Evolutionary conservation across 2,797 vertebrate species (phyloP).

Genomic region (Eptatretus atami): DNA sequence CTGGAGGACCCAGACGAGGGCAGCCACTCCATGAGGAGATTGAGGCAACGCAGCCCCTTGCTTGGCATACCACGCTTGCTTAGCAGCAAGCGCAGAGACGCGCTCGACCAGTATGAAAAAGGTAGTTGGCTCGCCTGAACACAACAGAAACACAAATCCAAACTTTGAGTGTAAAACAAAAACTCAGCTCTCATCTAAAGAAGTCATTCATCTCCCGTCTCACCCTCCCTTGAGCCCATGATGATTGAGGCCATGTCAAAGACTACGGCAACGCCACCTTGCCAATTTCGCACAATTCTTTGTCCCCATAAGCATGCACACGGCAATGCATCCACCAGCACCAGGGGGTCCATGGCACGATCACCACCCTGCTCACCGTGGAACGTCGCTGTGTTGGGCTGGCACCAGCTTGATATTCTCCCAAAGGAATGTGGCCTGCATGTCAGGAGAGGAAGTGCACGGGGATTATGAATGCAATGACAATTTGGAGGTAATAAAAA

Average conservation of each 20-base stretch:
- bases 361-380: constrained; percentile 94
- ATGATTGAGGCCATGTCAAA: constrained; percentile 96
- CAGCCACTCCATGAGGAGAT: too few relatives aligned
- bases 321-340: constrained; percentile 90
- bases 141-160: too few relatives aligned
- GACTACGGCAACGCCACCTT: constrained; percentile 86
- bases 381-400: constrained; percentile 93
- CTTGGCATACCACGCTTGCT: too few relatives aligned
- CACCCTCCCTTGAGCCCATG: constrained; percentile 18
- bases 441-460: too few relatives aligned
- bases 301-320: constrained; percentile 98
- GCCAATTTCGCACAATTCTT: constrained; percentile 90
- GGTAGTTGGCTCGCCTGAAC: constrained; percentile 70
- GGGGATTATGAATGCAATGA: neutral
- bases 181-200: too few relatives aligned
- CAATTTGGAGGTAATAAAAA: too few relatives aligned
- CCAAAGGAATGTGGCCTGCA: constrained; percentile 65
- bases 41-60: too few relatives aligned
- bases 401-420: constrained; percentile 67
- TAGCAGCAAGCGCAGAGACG: too few relatives aligned
- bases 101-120: constrained; percentile 88
- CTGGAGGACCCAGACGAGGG: too few relatives aligned
- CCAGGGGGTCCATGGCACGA: constrained; percentile 83
- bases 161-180: too few relatives aligned
- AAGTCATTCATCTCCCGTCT: too few relatives aligned